A percentile compares a stretch with the other conserved stretches of the same genome.
Conservation (phyloP, 2,888 invertebrate genomes). For the Idaea straminata region DNA sequence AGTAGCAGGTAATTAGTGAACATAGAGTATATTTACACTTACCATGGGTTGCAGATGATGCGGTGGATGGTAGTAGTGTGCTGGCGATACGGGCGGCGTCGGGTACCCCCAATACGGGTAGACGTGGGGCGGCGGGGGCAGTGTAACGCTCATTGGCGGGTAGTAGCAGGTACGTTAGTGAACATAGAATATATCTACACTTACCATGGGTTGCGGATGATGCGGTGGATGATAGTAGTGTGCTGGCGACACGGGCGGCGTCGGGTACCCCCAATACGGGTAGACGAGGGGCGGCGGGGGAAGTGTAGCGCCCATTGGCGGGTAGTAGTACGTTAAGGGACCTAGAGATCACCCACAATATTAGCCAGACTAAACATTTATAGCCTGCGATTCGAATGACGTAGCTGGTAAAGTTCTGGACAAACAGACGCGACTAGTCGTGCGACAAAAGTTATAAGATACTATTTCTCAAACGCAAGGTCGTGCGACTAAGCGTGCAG, state of each 20-base stretch:
- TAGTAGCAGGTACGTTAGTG: too few relatives aligned
- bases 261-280: slow-evolving; percentile 91
- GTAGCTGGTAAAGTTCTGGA: not conserved
- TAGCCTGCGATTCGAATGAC: not conserved
- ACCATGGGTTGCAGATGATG: slow-evolving; percentile 74
- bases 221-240: slow-evolving; percentile 87
- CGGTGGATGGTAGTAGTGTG: slow-evolving; percentile 88
- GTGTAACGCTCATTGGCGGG: slow-evolving; percentile 37
- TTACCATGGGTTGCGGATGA: slow-evolving; percentile 71
- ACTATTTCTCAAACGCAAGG: too few relatives aligned
- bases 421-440: not conserved
- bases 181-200: slow-evolving; percentile 11
- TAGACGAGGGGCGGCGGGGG: slow-evolving; percentile 88
- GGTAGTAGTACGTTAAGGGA: slow-evolving; percentile 77
- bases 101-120: slow-evolving; percentile 93
- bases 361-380: not conserved
- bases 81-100: slow-evolving; percentile 95
- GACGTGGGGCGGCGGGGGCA: slow-evolving; percentile 85
- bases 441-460: too few relatives aligned
- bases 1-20: too few relatives aligned
- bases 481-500: not conserved
- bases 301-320: slow-evolving; percentile 78
- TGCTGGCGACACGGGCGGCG: slow-evolving; percentile 95
- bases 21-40: slow-evolving; percentile 22
- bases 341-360: slow-evolving; percentile 42